Evolutionary conservation across 2,888 invertebrate genomes (phyloP), one percentile per base, ranked within the genome.

Genomic region (Neoscelio sp.): DNA sequence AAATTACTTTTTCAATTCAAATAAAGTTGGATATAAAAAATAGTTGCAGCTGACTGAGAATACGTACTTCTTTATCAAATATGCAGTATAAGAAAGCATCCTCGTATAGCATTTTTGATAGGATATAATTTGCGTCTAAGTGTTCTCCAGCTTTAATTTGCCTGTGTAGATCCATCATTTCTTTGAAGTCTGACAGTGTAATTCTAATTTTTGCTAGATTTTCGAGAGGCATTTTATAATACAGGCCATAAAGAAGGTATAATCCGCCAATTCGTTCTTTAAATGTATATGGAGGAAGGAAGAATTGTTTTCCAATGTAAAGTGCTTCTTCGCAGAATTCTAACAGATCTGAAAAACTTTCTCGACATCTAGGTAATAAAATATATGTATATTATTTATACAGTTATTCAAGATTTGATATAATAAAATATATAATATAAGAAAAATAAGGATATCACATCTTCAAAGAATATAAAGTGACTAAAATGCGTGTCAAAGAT

Each of bases 291-390:
- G 85, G 82, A 1, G 82, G 76, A 2, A 88, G 65, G 23, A 88
- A 50, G 62, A 87, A 87, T 46, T 87, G 83, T 56, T 89, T 90
- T 1, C 86, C 85, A 33, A 87, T 78, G 1, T 84, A 68, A 8
- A 90, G 73, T 13, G 84, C 76, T 78, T 90, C 89, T 76, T 89
- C 88, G n/a, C 88, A 89, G 78, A 89, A 89, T 84, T 86, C 85
- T 1, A 85, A 56, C 17, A 88, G 65, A 56, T 89, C 87, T 4
- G 78, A 58, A 35, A 83, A 82, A 18, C 79, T 82, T 70, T 80
- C 83, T 42, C 86, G 82, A 13, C 86, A 82, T 1, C 89, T 89
- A 56, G 6, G 42, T 77, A 83, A 10, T 2, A 13, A 10, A 35
- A 44, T 26, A 30, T 46, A 13, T 28, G 40, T n/a, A n/a, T n/a